Evolutionary conservation across 2,797 vertebrate genomes (phyloP).

Genomic region (Gila robusta): DNA sequence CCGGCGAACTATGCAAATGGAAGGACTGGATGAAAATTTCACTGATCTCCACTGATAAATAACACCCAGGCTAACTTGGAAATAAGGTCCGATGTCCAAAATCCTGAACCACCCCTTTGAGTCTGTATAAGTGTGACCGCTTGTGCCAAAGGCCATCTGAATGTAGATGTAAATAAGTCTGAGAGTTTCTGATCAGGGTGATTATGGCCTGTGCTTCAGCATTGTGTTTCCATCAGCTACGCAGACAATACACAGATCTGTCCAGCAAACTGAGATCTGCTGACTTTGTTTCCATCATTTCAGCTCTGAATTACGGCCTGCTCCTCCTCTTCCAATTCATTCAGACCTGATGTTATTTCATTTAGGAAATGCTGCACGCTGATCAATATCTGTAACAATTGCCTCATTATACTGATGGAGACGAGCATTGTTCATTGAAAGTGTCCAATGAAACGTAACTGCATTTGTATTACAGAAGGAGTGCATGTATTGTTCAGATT

Average conservation of each 20-base stretch:
- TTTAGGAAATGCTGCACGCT: constrained; percentile 63
- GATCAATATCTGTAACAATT: constrained; percentile 64
- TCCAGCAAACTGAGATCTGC: constrained; percentile 49
- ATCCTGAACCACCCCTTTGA: too few species aligned
- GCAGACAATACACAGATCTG: constrained; percentile 30
- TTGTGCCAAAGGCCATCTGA: constrained; percentile 5
- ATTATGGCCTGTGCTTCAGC: constrained; percentile 18
- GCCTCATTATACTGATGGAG: constrained; percentile 58
- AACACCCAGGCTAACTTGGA: too few species aligned
- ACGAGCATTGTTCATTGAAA: constrained; percentile 42
- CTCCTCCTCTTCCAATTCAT: constrained; percentile 53
- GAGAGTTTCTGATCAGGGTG: not conserved
- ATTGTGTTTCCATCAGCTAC: constrained; percentile 26
- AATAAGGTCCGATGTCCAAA: too few species aligned
- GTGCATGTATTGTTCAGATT: constrained; percentile 10
- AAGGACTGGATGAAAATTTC: too few species aligned
- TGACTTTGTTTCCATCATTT: constrained; percentile 58
- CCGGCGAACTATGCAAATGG: too few species aligned
- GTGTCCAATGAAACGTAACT: constrained; percentile 25
- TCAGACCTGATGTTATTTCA: constrained; percentile 61
- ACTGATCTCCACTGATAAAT: too few species aligned
- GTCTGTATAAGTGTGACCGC: not conserved
- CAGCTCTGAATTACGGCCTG: constrained; percentile 53
- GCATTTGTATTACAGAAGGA: not conserved
- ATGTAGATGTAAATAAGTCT: constrained; percentile 5